Conservation (phyloP, 2,113 vertebrate species). For the Parus major region DNA sequence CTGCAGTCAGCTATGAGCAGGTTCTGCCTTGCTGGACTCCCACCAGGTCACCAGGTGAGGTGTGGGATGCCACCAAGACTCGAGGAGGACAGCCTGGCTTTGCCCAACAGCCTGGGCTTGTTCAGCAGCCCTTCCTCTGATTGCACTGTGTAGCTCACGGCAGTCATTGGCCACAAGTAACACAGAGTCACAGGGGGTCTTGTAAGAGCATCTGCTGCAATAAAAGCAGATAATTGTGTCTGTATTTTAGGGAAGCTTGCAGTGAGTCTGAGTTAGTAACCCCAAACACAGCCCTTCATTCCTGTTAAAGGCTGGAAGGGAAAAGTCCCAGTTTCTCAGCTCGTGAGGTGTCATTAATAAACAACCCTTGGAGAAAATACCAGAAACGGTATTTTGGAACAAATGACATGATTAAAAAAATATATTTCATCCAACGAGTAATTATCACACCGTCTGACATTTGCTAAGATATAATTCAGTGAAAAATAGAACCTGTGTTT, state of each 20-base stretch:
- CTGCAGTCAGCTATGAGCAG: neutral
- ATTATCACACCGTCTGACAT: conserved; percentile 10
- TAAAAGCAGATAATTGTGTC: neutral
- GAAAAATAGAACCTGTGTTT: conserved; percentile 11
- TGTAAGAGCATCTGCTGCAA: neutral
- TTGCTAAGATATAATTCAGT: conserved; percentile 42
- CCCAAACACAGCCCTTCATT: neutral
- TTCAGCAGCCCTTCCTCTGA: neutral
- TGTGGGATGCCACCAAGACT: fast-evolving
- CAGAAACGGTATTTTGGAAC: neutral
- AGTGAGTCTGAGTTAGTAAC: neutral
- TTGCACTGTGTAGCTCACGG: neutral
- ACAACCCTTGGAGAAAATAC: neutral
- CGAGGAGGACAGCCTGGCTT: neutral
- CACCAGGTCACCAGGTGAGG: neutral
- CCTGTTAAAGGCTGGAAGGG: neutral
- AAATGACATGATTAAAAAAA: neutral
- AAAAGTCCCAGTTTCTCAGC: neutral
- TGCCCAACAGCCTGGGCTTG: neutral
- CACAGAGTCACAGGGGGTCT: neutral
- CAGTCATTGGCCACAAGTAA: neutral
- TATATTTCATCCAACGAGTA: conserved; percentile 24
- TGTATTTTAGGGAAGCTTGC: conserved; percentile 1
- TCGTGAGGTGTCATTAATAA: neutral
- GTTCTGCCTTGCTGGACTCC: neutral